These are phyloP conservation scores for Watsonalla cultraria DNA, from an alignment of 2,888 invertebrate species.

Conservation along the genomic window DNA sequence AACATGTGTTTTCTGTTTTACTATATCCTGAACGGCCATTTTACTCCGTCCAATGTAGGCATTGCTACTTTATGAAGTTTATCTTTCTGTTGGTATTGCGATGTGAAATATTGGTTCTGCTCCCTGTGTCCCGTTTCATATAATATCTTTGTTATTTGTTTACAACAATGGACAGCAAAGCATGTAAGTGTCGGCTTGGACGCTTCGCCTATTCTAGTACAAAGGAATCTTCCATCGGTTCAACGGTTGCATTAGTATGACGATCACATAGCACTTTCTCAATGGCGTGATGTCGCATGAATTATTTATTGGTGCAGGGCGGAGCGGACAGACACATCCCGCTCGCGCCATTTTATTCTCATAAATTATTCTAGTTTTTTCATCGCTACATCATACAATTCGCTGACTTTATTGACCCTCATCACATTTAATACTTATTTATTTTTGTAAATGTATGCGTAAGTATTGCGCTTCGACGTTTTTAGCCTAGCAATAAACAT, in stretches of 20 bases:
- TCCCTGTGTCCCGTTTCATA: no score
- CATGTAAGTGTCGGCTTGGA: no score
- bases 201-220: constrained; percentile 13
- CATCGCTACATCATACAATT: constrained; percentile 44
- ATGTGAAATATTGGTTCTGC: background rate
- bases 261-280: constrained; percentile 75
- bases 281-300: constrained; percentile 72
- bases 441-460: constrained; percentile 29
- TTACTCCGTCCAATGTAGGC: background rate
- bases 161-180: no score
- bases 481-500: constrained; percentile 27
- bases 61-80: background rate
- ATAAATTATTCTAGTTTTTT: constrained; percentile 56
- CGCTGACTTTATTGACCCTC: constrained; percentile 32
- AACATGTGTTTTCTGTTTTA: constrained; percentile 21
- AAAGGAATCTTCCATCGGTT: constrained; percentile 58
- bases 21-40: constrained; percentile 18
- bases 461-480: constrained; percentile 22
- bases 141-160: no score
- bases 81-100: background rate
- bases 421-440: constrained; percentile 31
- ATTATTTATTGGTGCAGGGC: constrained; percentile 71
- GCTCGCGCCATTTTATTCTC: constrained; percentile 55
- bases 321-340: constrained; percentile 34
- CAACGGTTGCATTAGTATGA: constrained; percentile 68